These are phyloP conservation scores for Abramis brama DNA, from an alignment of 2,113 vertebrate genomes.

Conservation along the genomic window DNA sequence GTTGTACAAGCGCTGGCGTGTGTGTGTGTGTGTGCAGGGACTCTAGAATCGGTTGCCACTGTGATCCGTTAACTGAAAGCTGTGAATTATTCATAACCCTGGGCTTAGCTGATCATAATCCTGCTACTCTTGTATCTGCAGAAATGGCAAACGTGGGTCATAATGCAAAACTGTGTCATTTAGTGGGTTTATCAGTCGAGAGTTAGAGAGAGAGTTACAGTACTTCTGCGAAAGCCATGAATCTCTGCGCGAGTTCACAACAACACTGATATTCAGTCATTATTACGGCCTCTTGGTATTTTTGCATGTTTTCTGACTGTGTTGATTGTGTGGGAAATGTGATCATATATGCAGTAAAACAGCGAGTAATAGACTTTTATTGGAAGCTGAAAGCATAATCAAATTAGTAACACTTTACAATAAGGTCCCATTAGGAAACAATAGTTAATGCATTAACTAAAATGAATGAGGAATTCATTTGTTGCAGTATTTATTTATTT, in stretches of 20 bases:
- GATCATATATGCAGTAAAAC: background rate
- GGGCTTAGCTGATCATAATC: constrained; percentile 8
- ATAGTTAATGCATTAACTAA: too few relatives aligned
- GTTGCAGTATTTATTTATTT: too few relatives aligned
- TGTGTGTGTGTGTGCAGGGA: background rate
- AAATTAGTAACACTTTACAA: too few relatives aligned
- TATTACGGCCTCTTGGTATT: too few relatives aligned
- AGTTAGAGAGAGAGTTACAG: background rate
- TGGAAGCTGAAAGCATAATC: too few relatives aligned
- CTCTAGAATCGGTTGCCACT: constrained; percentile 11
- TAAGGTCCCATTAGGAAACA: too few relatives aligned
- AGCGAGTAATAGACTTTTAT: too few relatives aligned
- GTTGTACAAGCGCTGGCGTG: constrained; percentile 16
- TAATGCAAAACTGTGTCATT: background rate
- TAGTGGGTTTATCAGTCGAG: background rate
- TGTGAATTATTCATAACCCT: constrained; percentile 41
- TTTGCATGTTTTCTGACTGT: background rate
- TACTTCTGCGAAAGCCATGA: background rate
- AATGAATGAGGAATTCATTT: too few relatives aligned
- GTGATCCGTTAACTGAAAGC: constrained; percentile 48
- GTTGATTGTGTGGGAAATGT: background rate
- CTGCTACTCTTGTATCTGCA: background rate
- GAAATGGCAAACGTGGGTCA: background rate
- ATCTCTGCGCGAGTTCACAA: too few relatives aligned
- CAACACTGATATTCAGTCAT: too few relatives aligned